Percentiles rank a stretch among this genome's conserved stretches.
Evolutionary conservation across 2,113 vertebrate genomes (phyloP).

Genomic region (Nycticryphes semicollaris): DNA sequence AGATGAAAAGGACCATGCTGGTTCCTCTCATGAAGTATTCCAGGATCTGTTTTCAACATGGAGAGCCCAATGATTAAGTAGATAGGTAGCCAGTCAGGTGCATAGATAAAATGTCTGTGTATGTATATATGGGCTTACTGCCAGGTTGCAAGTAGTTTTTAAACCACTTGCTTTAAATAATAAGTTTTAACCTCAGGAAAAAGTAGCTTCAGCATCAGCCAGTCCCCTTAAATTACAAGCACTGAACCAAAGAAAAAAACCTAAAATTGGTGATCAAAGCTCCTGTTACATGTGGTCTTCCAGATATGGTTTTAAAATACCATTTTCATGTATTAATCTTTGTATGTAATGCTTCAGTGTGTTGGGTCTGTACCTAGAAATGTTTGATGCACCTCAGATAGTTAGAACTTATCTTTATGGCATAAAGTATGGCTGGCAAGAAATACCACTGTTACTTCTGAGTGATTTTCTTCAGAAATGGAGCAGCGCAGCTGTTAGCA

Average conservation of each 20-base stretch:
- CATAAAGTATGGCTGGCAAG: not conserved
- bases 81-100: not conserved
- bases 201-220: not conserved
- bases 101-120: not conserved
- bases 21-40: not conserved
- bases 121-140: not conserved
- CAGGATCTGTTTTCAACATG: not conserved
- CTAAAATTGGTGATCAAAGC: not conserved
- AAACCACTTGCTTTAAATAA: not conserved
- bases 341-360: not conserved
- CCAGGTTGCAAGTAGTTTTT: not conserved
- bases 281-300: not conserved
- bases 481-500: not conserved
- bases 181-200: not conserved
- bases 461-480: not conserved
- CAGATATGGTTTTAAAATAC: not conserved
- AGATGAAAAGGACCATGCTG: constrained; percentile 5
- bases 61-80: not conserved
- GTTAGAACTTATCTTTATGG: not conserved
- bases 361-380: not conserved
- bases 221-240: not conserved
- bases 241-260: not conserved
- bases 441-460: not conserved
- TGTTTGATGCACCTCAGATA: not conserved
- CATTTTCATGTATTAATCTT: not conserved